Evolutionary conservation across 2,888 invertebrate species (phyloP), one percentile per base, ranked within the genome.

Genomic region (Luperina nickerlii): DNA sequence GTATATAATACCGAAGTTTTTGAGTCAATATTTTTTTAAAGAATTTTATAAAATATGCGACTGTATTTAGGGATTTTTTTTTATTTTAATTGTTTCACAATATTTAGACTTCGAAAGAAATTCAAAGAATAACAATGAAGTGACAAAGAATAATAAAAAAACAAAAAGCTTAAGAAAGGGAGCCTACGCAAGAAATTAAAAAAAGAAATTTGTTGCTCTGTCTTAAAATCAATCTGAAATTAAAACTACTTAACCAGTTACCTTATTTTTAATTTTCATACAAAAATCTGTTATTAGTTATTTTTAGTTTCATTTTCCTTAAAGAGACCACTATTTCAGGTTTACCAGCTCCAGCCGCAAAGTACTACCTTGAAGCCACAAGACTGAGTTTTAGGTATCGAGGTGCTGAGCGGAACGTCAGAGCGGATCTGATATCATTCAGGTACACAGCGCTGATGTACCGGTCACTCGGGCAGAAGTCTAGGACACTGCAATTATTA

Each of bases 361-460:
- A 93, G 87, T 95, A 93, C 84, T 97, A 96, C 86, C 90, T 97
- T 74, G 95, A 96, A 92, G 97, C 97, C 24, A 93, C 95, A 81
- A 92, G 96, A 89, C 92, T 97, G 75, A 96, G 95, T 89, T 96
- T 96, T 89, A 92, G 91, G 78, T 92, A 92, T 77, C 93, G 94
- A 51, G 91, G 90, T 77, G 86, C 91, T n/a, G 94, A 94, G 15
- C 92, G 91, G 42, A 89, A 93, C 7, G 97, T 89, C 88, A 97
- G 93, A 94, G 97, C 92, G 94, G 98, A 97, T 97, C 97, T 97
- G 94, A 97, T 97, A 94, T 96, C 96, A 94, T 97, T 92, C 92
- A 97, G 95, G 81, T 98, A 98, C 71, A 97, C 98, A 0, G 98
- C 98, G 20, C 97, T 97, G 78, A 97, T 97, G 91, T 96, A 98